A percentile compares a stretch with the other conserved stretches of the same genome.
Conservation (phyloP, 2,113 vertebrate genomes). For the Diglossa brunneiventris region DNA sequence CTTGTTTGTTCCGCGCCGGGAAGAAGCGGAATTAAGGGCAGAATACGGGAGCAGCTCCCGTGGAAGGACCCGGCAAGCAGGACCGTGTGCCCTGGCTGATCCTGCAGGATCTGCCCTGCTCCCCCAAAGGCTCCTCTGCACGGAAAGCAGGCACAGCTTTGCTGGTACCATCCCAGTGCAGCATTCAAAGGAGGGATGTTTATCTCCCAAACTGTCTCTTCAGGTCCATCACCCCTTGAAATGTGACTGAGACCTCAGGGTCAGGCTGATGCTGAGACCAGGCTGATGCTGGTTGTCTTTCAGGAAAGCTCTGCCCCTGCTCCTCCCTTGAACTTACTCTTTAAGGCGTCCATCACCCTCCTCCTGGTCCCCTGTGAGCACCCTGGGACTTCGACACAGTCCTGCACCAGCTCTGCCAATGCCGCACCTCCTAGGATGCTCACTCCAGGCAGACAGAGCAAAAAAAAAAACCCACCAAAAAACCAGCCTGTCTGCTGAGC, state of each 20-base stretch:
- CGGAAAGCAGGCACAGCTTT: neutral
- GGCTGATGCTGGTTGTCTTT: neutral
- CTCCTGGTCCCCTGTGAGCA: accelerated
- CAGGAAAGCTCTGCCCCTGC: neutral
- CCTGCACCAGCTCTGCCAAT: neutral
- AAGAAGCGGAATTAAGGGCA: neutral
- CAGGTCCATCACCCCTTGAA: neutral
- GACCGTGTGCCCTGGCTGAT: accelerated
- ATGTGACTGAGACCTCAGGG: neutral
- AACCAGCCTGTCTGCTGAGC: neutral
- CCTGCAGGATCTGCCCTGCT: accelerated
- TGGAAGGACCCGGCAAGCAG: neutral
- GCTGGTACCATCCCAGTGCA: accelerated
- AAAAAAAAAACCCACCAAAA: neutral
- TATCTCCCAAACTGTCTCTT: neutral
- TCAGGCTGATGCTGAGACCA: neutral
- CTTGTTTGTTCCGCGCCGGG: neutral
- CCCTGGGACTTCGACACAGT: neutral
- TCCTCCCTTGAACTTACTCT: neutral
- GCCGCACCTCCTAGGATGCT: neutral
- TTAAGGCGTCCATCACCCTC: accelerated
- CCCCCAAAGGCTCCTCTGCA: accelerated
- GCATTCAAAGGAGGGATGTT: accelerated
- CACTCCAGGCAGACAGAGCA: neutral
- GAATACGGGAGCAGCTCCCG: accelerated